phyloP scores from a whole-genome alignment of 2,797 vertebrate species.

The Acrossocheilus wenchowensis region DNA sequence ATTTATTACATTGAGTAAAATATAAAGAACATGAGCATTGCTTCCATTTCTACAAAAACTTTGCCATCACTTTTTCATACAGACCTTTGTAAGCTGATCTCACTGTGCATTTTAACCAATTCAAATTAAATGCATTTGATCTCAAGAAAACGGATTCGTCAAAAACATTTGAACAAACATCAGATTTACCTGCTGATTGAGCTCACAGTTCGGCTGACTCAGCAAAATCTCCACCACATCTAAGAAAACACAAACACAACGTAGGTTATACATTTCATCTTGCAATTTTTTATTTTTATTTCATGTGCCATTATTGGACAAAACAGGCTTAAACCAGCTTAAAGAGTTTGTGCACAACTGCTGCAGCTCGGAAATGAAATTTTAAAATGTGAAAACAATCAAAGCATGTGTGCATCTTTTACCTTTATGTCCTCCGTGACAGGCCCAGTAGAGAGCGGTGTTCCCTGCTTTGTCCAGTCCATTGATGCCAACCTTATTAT shows the following conservation, averaged over 20 bases:
- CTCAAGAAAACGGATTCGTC: not conserved
- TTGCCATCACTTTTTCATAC: not conserved
- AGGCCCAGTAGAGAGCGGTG: slow-evolving; percentile 96
- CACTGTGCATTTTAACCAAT: not conserved
- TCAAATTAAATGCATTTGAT: not conserved
- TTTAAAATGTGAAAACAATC: not conserved
- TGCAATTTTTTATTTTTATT: not conserved
- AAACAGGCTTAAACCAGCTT: not conserved
- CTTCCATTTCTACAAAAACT: not conserved
- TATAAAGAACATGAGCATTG: not conserved
- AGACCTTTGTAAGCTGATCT: not conserved
- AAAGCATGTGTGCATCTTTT: slow-evolving; percentile 44
- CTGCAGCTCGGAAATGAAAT: not conserved
- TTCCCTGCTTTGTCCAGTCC: slow-evolving; percentile 97
- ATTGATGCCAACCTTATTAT: slow-evolving; percentile 94
- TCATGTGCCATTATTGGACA: not conserved
- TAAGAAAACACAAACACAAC: slow-evolving; percentile 62
- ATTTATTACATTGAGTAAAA: not conserved
- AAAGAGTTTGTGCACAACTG: not conserved
- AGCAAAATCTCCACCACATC: slow-evolving; percentile 95
- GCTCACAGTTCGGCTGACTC: slow-evolving; percentile 86
- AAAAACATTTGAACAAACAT: not conserved
- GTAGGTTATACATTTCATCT: not conserved
- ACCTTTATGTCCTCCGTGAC: slow-evolving; percentile 97
- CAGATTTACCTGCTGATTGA: slow-evolving; percentile 92